Conservation (phyloP, 1,140 invertebrate genomes). For the Ridgeia piscesae region DNA sequence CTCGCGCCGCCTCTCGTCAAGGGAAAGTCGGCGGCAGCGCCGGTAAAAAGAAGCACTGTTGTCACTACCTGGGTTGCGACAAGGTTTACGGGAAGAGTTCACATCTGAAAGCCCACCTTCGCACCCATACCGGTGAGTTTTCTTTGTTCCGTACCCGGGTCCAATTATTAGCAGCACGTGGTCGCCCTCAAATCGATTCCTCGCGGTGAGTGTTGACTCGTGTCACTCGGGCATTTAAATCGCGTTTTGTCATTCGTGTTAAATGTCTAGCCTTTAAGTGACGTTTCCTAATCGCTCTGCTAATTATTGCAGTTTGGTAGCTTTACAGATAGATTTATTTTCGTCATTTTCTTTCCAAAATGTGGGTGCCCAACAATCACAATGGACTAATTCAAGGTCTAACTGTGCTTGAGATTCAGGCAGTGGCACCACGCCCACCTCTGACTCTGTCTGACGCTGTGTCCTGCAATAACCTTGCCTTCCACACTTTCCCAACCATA, state of each 20-base stretch:
- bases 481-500: neutral
- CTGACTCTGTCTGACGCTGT: neutral
- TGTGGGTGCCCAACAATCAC: neutral
- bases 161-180: neutral
- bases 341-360: neutral
- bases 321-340: neutral
- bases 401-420: neutral
- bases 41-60: conserved; percentile 39
- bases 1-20: neutral
- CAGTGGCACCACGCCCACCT: neutral
- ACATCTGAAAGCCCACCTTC: conserved; percentile 70
- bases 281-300: neutral
- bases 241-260: neutral
- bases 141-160: neutral
- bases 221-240: neutral
- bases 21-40: neutral
- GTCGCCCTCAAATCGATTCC: neutral
- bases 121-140: conserved; percentile 63
- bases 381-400: neutral
- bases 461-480: too few species aligned
- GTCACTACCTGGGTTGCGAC: conserved; percentile 66
- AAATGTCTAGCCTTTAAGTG: neutral
- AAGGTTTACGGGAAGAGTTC: conserved; percentile 75
- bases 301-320: neutral
- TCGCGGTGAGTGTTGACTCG: too few species aligned